Base-by-base conservation (phyloP, 1,140 invertebrate species). In the Calephelis virginiensis region DNA sequence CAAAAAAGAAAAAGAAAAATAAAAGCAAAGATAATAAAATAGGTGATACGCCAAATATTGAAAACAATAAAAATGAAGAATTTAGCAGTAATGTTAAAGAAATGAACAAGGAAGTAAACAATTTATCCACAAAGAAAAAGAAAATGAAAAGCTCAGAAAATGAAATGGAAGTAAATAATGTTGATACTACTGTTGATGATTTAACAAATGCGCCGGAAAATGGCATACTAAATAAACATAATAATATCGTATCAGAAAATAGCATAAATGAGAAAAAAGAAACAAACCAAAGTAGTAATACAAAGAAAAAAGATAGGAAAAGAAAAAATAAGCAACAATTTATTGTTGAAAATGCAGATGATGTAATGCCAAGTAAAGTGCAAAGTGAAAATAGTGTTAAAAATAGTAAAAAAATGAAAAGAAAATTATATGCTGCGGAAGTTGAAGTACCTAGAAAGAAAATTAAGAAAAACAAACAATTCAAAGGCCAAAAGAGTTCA, bases 381-480 rank as follows among this genome's bases (percentile, higher is more conserved):
- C 59, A 40, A n/a, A 8, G 37, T 12, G n/a, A 28, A 5, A 8
- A 64, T 13, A 50, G 8, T 43, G 9, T 64, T 38, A 69, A 70
- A 14, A 72, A 13, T 13, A 67, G 63, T 38, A 38, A 60, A 38
- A 78, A 63, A 65, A 68, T 63, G 62, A 76, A 71, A 62, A 64
- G 67, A 75, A 71, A 74, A 74, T 40, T 60, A 53, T 49, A 69
- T 37, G 68, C 70, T 40, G 63, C 38, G 40, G 76, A 53, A 71
- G 72, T 11, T 13, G 37, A 49, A 53, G 28, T 48, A 9, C 17
- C 56, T 28, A 70, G 61, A 61, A 73, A 81, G 71, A 80, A 86
- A 75, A 79, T 74, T 49, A 78, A 82, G 66, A 80, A 71, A 74
- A 80, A 78, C 77, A 78, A 82, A 74, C 68, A 76, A 78, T 43